A percentile compares a stretch with the other conserved stretches of the same genome.
phyloP scores from a whole-genome alignment of 2,113 vertebrate genomes.

The Centropristis striata region DNA sequence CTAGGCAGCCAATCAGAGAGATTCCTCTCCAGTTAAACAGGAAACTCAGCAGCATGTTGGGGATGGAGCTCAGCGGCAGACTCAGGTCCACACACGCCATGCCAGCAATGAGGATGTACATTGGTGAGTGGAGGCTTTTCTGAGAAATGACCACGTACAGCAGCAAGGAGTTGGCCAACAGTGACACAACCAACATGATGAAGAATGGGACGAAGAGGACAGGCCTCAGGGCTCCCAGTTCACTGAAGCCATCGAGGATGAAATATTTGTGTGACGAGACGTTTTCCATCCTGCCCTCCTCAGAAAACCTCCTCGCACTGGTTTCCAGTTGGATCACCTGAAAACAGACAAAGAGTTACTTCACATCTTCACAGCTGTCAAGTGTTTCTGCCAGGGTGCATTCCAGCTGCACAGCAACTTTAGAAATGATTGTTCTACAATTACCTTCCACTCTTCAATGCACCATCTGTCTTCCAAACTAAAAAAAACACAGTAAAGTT shows the following conservation, averaged over 20 bases:
- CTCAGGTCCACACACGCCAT: conserved; percentile 39
- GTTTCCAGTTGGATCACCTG: neutral
- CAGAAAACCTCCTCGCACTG: neutral
- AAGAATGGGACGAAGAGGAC: conserved; percentile 41
- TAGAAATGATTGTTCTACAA: too few relatives aligned
- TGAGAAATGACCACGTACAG: conserved; percentile 22
- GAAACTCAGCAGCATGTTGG: conserved; percentile 54
- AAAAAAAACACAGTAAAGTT: too few relatives aligned
- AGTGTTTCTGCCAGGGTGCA: too few relatives aligned
- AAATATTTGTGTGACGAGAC: conserved; percentile 20
- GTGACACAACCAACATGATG: conserved; percentile 4
- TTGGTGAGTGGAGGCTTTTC: conserved; percentile 42
- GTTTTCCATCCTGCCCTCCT: conserved; percentile 22
- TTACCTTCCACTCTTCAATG: too few relatives aligned
- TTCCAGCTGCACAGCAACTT: too few relatives aligned
- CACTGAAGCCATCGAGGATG: conserved; percentile 17
- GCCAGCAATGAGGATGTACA: conserved; percentile 51
- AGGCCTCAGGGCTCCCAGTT: conserved; percentile 12
- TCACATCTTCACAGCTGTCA: too few relatives aligned
- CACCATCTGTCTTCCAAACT: too few relatives aligned
- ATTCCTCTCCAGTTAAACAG: conserved; percentile 42
- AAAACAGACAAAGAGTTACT: neutral
- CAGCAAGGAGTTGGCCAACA: conserved; percentile 43
- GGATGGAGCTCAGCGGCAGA: conserved; percentile 26
- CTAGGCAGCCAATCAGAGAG: conserved; percentile 45